A percentile compares a stretch with the other conserved stretches of the same genome.
Evolutionary conservation across 1,140 invertebrate genomes (phyloP).

Genomic region (Fopius arisanus): DNA sequence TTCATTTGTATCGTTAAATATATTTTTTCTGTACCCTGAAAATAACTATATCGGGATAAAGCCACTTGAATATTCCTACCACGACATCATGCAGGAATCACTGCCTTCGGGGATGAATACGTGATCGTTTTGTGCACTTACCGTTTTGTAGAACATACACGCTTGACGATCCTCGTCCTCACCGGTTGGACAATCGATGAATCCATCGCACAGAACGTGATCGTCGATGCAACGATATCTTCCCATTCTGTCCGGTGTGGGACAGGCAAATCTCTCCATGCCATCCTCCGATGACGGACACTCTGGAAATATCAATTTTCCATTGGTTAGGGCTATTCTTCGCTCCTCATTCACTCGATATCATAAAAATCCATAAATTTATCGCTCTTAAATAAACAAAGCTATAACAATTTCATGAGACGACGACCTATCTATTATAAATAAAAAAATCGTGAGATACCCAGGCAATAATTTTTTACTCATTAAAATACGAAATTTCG

Average conservation of each 20-base stretch:
- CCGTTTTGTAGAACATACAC: slow-evolving; percentile 98
- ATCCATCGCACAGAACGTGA: slow-evolving; percentile 93
- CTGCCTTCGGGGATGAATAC: background rate
- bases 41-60: too few relatives aligned
- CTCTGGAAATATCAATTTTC: slow-evolving; percentile 71
- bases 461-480: too few relatives aligned
- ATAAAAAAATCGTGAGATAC: too few relatives aligned
- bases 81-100: too few relatives aligned
- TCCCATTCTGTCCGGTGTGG: slow-evolving; percentile 86
- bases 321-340: background rate
- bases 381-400: too few relatives aligned
- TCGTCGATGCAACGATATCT: slow-evolving; percentile 95
- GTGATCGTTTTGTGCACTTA: slow-evolving; percentile 64
- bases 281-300: slow-evolving; percentile 91
- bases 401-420: too few relatives aligned
- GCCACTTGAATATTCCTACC: too few relatives aligned
- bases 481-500: too few relatives aligned
- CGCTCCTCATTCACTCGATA: background rate
- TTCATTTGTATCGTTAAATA: too few relatives aligned
- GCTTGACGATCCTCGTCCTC: slow-evolving; percentile 93
- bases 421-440: too few relatives aligned
- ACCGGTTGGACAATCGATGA: slow-evolving; percentile 90
- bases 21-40: too few relatives aligned
- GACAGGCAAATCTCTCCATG: slow-evolving; percentile 94
- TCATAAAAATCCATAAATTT: background rate